Conservation (phyloP, 2,113 vertebrate species). For the Hystrix brachyura region DNA sequence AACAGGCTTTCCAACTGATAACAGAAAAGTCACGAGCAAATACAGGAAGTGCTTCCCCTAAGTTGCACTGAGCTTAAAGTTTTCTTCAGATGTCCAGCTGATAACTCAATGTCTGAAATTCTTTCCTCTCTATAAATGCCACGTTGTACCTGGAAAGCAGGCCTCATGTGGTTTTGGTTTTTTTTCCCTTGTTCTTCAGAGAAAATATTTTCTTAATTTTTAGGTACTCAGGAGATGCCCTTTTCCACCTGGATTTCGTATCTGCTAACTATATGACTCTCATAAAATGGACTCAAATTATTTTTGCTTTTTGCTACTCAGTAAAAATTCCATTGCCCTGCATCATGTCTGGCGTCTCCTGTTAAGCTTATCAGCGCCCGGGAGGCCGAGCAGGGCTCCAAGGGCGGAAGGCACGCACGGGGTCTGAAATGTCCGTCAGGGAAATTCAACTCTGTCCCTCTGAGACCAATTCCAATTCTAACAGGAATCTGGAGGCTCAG, state of each 20-base stretch:
- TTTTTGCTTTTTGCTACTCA: conserved; percentile 58
- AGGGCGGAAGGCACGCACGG: neutral
- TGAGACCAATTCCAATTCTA: conserved; percentile 57
- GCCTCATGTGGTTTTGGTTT: neutral
- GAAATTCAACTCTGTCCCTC: conserved; percentile 49
- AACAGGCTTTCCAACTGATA: conserved; percentile 44
- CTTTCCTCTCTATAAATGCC: conserved; percentile 46
- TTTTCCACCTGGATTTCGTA: conserved; percentile 66
- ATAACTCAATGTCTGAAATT: conserved; percentile 70
- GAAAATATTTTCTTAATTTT: conserved; percentile 63
- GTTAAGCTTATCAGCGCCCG: conserved; percentile 72
- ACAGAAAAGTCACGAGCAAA: conserved; percentile 48
- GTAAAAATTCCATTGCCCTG: conserved; percentile 77
- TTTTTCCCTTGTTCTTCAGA: conserved; percentile 22
- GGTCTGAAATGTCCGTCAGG: conserved; percentile 61
- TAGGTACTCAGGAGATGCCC: conserved; percentile 45
- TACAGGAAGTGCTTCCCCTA: conserved; percentile 45
- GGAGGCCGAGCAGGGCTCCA: neutral
- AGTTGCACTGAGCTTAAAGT: neutral
- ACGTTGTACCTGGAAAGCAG: neutral
- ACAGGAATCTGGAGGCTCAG: conserved; percentile 9
- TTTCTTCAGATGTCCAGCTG: conserved; percentile 60
- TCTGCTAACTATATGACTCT: conserved; percentile 75
- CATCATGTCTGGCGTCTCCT: conserved; percentile 56
- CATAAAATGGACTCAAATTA: conserved; percentile 63